Conservation (phyloP, 2,888 invertebrate species). For the Rhamnusium bicolor region DNA sequence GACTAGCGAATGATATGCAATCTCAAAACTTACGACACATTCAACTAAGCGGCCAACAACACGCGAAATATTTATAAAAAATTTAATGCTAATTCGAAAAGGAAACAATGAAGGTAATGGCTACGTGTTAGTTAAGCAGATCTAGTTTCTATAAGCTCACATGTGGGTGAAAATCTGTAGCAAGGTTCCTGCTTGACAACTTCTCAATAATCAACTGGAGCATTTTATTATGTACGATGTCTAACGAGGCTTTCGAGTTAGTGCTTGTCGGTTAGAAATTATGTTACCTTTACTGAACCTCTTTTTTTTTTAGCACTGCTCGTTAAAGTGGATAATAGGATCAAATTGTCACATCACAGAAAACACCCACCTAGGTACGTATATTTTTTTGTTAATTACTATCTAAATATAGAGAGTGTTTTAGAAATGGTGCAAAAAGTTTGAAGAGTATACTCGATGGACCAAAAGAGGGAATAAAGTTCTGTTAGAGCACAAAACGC, state of each 20-base stretch:
- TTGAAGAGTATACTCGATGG: too few species aligned
- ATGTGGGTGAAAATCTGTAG: constrained; percentile 40
- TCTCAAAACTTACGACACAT: constrained; percentile 54
- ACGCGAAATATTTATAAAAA: constrained; percentile 36
- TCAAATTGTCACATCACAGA: not conserved
- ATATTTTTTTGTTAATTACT: not conserved
- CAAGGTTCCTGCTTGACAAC: constrained; percentile 40
- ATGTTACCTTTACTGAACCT: constrained; percentile 1
- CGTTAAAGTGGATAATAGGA: not conserved
- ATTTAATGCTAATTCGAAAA: constrained; percentile 33
- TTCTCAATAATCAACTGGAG: constrained; percentile 37
- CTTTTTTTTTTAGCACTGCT: not conserved
- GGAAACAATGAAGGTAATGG: constrained; percentile 24
- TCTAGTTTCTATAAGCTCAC: constrained; percentile 30
- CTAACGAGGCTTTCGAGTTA: constrained; percentile 1
- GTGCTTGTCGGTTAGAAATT: constrained; percentile 10
- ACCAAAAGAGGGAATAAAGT: too few species aligned
- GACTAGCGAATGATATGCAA: constrained; percentile 54
- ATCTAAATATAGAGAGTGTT: too few species aligned
- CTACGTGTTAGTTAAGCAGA: constrained; percentile 22
- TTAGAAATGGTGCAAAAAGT: too few species aligned
- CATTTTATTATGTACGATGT: constrained; percentile 27
- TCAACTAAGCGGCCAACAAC: constrained; percentile 34
- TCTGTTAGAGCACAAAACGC: too few species aligned
- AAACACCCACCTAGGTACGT: not conserved